Percentiles rank a stretch among this genome's conserved stretches.
Evolutionary conservation across 2,888 invertebrate genomes (phyloP).

Genomic region (Artemia sp.): DNA sequence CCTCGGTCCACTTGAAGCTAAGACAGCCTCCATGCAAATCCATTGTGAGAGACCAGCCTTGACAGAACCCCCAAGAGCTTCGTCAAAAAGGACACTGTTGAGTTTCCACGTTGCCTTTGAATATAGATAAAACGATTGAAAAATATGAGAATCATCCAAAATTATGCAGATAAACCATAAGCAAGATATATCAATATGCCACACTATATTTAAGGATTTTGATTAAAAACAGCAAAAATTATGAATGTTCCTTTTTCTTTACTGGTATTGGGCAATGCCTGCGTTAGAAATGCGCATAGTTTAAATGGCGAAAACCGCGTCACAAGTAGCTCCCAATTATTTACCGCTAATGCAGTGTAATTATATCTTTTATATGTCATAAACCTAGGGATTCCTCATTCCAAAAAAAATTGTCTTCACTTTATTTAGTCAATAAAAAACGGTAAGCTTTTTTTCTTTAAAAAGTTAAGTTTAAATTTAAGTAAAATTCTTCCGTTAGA

Average conservation of each 20-base stretch:
- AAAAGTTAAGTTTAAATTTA: no score
- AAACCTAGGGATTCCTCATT: no score
- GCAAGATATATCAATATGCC: neutral
- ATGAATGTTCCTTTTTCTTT: neutral
- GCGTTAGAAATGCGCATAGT: no score
- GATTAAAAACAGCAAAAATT: constrained; percentile 3
- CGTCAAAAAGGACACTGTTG: constrained; percentile 65
- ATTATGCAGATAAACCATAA: neutral
- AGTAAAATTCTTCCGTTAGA: no score
- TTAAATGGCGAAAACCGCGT: no score
- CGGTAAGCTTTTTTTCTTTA: no score
- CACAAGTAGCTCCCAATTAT: no score
- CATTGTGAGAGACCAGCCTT: constrained; percentile 89
- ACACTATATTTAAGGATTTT: neutral
- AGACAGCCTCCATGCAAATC: constrained; percentile 28
- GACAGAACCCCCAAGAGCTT: constrained; percentile 84
- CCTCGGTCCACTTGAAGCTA: neutral
- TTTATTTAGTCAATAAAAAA: no score
- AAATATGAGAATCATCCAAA: constrained; percentile 10
- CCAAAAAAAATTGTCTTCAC: no score
- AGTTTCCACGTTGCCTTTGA: constrained; percentile 49
- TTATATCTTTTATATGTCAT: no score
- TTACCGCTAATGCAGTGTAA: no score
- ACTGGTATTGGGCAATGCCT: neutral
- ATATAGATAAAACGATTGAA: constrained; percentile 24